Conservation (phyloP, 1,140 invertebrate species). For the Muscidifurax raptorellus region DNA sequence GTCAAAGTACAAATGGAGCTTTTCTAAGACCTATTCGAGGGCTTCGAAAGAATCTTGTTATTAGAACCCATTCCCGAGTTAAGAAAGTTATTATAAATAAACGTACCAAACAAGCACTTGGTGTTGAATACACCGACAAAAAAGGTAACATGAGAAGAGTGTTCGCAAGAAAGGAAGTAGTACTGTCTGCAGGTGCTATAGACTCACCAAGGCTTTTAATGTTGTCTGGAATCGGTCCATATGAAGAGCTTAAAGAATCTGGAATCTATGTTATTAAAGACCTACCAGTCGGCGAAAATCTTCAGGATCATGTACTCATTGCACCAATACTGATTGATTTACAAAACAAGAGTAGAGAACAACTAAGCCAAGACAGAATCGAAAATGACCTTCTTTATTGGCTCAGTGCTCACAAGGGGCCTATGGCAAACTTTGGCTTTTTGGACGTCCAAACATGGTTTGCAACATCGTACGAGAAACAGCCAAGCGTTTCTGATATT, state of each 20-base stretch:
- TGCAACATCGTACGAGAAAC: not conserved
- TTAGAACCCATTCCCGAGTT: not conserved
- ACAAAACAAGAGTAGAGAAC: not conserved
- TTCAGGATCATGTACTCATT: constrained; percentile 4
- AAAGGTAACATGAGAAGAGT: not conserved
- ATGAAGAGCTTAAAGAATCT: not conserved
- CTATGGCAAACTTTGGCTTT: not conserved
- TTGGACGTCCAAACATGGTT: not conserved
- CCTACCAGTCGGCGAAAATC: constrained; percentile 1
- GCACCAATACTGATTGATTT: not conserved
- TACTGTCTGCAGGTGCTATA: not conserved
- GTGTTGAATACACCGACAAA: not conserved
- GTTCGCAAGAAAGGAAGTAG: not conserved
- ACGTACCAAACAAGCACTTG: not conserved
- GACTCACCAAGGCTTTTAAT: not conserved
- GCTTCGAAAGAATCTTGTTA: not conserved
- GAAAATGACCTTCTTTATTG: not conserved
- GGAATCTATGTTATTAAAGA: not conserved
- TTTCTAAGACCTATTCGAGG: constrained; percentile 26
- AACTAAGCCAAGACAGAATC: not conserved
- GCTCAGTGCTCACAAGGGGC: not conserved
- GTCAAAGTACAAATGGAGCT: constrained; percentile 16
- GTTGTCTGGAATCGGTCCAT: not conserved
- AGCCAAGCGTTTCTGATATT: not conserved
- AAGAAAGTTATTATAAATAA: not conserved